A percentile compares a stretch with the other conserved stretches of the same genome.
Conservation (phyloP, 2,797 vertebrate genomes). For the Neopelma chrysocephalum region DNA sequence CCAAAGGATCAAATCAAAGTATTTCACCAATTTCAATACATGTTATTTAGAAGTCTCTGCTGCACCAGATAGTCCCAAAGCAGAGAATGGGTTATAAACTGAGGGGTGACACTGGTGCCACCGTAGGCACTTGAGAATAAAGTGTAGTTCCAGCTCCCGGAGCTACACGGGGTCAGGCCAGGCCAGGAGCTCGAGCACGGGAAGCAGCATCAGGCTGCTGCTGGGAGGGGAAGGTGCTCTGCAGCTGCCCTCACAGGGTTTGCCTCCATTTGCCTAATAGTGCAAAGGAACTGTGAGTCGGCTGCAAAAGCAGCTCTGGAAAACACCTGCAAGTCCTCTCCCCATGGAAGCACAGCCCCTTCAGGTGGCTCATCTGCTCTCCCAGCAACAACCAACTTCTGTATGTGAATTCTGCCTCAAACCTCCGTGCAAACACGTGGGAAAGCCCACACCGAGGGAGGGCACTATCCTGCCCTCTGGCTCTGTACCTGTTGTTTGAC, state of each 20-base stretch:
- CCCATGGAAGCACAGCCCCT: background rate
- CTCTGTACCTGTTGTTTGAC: background rate
- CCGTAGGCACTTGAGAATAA: background rate
- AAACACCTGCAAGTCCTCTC: background rate
- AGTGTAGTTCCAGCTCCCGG: background rate
- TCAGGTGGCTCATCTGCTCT: background rate
- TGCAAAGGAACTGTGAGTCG: accelerated
- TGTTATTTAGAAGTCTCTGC: background rate
- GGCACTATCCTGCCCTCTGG: background rate
- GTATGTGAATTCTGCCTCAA: background rate
- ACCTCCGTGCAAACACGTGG: accelerated
- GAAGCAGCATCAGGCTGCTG: background rate
- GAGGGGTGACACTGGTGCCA: background rate
- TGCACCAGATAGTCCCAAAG: background rate
- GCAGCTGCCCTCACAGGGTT: accelerated
- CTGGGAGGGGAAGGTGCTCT: background rate
- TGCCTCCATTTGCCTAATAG: background rate
- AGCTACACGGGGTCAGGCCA: background rate
- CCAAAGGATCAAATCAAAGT: background rate
- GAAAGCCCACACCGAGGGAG: background rate
- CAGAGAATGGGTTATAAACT: background rate
- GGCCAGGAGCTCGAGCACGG: accelerated
- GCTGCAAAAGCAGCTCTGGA: background rate
- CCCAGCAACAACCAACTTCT: background rate
- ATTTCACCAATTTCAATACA: background rate